Evolutionary conservation across 30 jellyfish, hydroid and myxozoan species (phyloP).

Genomic region (Hydractinia echinata): DNA sequence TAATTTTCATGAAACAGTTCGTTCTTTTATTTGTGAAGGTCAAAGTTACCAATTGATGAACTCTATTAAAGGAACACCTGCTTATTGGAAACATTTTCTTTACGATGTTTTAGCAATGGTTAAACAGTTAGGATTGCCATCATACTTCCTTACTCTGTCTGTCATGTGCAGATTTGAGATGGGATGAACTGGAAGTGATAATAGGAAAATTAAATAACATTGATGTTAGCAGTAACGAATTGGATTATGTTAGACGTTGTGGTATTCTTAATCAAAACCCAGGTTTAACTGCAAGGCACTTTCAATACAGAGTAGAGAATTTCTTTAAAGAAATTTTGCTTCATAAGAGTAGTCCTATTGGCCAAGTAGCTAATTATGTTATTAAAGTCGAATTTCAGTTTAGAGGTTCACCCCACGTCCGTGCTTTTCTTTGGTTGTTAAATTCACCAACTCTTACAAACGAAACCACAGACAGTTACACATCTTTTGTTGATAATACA

Average conservation of each 20-base stretch:
- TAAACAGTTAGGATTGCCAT: slow-evolving; percentile 43
- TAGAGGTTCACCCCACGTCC: slow-evolving; percentile 14
- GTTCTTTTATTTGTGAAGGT: slow-evolving; percentile 14
- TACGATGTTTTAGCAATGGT: slow-evolving; percentile 47
- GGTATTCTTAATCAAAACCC: slow-evolving; percentile 27
- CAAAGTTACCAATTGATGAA: slow-evolving; percentile 19
- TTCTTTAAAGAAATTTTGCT: slow-evolving; percentile 27
- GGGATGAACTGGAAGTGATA: slow-evolving; percentile 34
- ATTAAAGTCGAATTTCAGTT: slow-evolving; percentile 18
- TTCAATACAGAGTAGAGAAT: slow-evolving; percentile 38
- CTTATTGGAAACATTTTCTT: slow-evolving; percentile 36
- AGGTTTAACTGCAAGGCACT: slow-evolving; percentile 38
- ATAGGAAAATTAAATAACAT: slow-evolving; percentile 8
- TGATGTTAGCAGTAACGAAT: slow-evolving; percentile 12
- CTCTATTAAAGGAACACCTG: slow-evolving; percentile 40
- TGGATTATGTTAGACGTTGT: slow-evolving; percentile 24
- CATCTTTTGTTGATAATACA: not conserved
- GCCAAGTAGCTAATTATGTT: slow-evolving; percentile 7
- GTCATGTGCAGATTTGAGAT: slow-evolving; percentile 41
- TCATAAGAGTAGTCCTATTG: slow-evolving; percentile 13
- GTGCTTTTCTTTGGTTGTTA: not conserved
- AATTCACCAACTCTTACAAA: not conserved
- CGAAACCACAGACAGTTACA: not conserved
- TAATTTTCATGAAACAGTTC: slow-evolving; percentile 26
- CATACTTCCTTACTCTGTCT: slow-evolving; percentile 21